These are phyloP conservation scores for Artibeus jamaicensis DNA, from an alignment of 2,797 vertebrate species.

Conservation along the genomic window DNA sequence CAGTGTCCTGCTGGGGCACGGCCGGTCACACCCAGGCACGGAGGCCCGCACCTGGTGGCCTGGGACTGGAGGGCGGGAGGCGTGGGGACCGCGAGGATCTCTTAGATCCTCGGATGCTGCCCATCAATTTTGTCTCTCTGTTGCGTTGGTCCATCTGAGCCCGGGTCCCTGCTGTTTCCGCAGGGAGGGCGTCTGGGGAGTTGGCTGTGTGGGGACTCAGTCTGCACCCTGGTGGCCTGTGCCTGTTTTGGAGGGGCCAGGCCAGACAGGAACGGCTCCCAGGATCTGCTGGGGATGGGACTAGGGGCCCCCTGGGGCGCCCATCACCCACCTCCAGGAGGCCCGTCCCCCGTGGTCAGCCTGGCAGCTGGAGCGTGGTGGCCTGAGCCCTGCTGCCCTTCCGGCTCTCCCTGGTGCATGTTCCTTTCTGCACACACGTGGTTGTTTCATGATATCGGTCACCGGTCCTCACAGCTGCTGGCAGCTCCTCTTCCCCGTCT, in stretches of 20 bases:
- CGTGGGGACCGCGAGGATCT: rapidly evolving
- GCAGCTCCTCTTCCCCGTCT: background rate
- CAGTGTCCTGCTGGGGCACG: background rate
- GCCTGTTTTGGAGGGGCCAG: background rate
- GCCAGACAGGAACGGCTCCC: rapidly evolving
- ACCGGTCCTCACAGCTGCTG: background rate
- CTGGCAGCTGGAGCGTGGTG: rapidly evolving
- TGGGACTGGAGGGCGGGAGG: rapidly evolving
- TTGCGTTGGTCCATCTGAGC: rapidly evolving
- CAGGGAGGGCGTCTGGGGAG: background rate
- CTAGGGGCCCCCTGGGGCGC: background rate
- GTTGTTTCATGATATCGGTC: rapidly evolving
- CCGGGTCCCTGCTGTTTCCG: rapidly evolving
- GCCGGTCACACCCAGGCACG: rapidly evolving
- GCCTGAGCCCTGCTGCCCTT: too few species aligned
- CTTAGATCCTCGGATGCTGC: too few species aligned
- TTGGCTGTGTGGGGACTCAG: rapidly evolving
- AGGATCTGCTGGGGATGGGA: rapidly evolving
- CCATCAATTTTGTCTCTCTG: background rate
- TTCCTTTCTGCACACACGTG: rapidly evolving
- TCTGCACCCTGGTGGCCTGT: background rate
- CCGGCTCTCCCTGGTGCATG: background rate
- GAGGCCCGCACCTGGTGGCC: background rate
- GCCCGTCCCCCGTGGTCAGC: too few species aligned
- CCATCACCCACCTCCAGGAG: rapidly evolving